A percentile compares a stretch with the other conserved stretches of the same genome.
phyloP scores from a whole-genome alignment of 1,140 invertebrate species.

The Pseudomyrmex pallidus region DNA sequence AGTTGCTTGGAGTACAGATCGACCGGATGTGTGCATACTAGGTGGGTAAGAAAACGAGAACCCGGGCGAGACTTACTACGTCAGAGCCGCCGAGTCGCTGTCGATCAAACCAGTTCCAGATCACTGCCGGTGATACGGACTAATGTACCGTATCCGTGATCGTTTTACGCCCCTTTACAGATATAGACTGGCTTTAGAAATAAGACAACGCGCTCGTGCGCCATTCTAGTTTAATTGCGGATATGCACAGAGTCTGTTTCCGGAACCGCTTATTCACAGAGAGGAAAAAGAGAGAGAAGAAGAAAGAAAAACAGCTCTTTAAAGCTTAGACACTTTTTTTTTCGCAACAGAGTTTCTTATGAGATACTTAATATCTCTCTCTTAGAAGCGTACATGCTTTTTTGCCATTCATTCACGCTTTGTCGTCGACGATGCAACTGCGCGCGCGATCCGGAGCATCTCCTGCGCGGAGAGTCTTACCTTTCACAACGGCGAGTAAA shows the following conservation, averaged over 20 bases:
- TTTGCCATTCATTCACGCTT: slow-evolving; percentile 2
- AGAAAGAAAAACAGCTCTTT: neutral
- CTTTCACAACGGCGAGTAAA: slow-evolving; percentile 65
- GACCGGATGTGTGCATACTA: slow-evolving; percentile 79
- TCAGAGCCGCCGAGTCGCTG: slow-evolving; percentile 37
- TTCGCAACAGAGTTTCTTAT: too few species aligned
- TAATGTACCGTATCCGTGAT: slow-evolving; percentile 33
- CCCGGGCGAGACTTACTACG: slow-evolving; percentile 39
- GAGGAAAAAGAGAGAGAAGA: neutral
- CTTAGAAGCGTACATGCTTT: too few species aligned
- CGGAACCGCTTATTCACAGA: neutral
- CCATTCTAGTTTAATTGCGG: slow-evolving; percentile 25
- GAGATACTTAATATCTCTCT: too few species aligned
- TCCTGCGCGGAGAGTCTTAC: slow-evolving; percentile 27
- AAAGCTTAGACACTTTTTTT: neutral
- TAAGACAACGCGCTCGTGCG: neutral
- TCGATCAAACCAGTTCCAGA: slow-evolving; percentile 60
- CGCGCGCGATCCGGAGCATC: neutral
- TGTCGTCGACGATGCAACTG: neutral
- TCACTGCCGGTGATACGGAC: slow-evolving; percentile 26
- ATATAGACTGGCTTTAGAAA: slow-evolving; percentile 10
- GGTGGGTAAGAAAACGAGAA: slow-evolving; percentile 72
- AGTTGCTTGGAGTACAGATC: slow-evolving; percentile 77
- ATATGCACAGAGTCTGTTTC: neutral
- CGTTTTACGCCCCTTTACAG: slow-evolving; percentile 15